A percentile compares a stretch with the other conserved stretches of the same genome.
Evolutionary conservation across 2,113 vertebrate species (phyloP).

Genomic region (Phyllostomus hastatus): DNA sequence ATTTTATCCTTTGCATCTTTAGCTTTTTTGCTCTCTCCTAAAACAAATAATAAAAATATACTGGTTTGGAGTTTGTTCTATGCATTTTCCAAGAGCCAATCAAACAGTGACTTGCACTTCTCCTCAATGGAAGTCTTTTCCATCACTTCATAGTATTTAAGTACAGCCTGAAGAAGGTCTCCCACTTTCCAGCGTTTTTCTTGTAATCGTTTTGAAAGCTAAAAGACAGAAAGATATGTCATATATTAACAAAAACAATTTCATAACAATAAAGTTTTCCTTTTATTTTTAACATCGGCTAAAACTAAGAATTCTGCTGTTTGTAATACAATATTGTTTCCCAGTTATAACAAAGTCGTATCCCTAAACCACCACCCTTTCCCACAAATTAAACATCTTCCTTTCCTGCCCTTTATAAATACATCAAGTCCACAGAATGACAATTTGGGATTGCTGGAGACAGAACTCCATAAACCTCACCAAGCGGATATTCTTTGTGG

Average conservation of each 20-base stretch:
- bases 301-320: background rate
- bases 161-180: slow-evolving; percentile 91
- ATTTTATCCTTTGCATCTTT: slow-evolving; percentile 53
- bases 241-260: slow-evolving; percentile 13
- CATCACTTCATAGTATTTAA: slow-evolving; percentile 88
- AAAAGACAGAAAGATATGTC: slow-evolving; percentile 37
- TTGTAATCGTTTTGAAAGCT: slow-evolving; percentile 89
- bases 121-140: slow-evolving; percentile 68
- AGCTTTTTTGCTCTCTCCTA: slow-evolving; percentile 47
- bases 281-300: slow-evolving; percentile 14
- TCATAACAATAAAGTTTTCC: slow-evolving; percentile 32
- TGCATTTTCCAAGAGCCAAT: slow-evolving; percentile 91
- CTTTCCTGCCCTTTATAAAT: slow-evolving; percentile 53
- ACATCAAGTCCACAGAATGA: slow-evolving; percentile 55
- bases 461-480: slow-evolving; percentile 60
- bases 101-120: slow-evolving; percentile 84
- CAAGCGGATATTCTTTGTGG: background rate
- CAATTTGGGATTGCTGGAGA: slow-evolving; percentile 58
- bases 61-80: slow-evolving; percentile 77
- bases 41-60: slow-evolving; percentile 69
- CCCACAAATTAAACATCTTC: slow-evolving; percentile 42
- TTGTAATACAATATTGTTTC: slow-evolving; percentile 42
- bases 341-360: slow-evolving; percentile 4
- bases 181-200: slow-evolving; percentile 91
- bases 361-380: slow-evolving; percentile 2